Base-by-base conservation (phyloP, 2,113 vertebrate species). In the Nyctibius bracteatus region DNA sequence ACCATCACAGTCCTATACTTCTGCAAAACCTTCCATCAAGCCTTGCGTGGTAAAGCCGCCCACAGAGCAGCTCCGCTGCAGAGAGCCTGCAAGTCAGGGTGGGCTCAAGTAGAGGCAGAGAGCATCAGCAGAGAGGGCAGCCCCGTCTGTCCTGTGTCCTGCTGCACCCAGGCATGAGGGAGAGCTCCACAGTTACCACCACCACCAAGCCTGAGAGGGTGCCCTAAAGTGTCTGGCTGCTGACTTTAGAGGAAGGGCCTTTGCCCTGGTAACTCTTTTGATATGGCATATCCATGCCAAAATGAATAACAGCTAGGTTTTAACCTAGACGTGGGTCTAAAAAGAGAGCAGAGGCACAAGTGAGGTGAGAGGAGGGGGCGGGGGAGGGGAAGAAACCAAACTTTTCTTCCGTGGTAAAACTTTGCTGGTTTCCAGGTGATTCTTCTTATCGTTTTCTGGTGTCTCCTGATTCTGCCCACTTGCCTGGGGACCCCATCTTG, bases 11-110 rank as follows among this genome's bases (percentile, higher is more conserved):
- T 2, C 24, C 68, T 6, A 11, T 3, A 14, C 24, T 72, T 70
- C 57, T 73, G 78, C 79, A 54, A 87, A 87, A 18, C 59, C 25
- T 81, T 55, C 55, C 41, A n/a, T 6, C 39, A 28, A 25, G 55
- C 55, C 0, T 0, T 39, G 59, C 27, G 33, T 58, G 37, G 12
- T 10, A 37, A n/a, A 47, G 65, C 85, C 20, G 17, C 65, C 35
- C 33, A 11, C 22, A 19, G 43, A 49, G 62, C 70, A 61, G 73
- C 49, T 78, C 13, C 25, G 2, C 49, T 35, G 24, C 30, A 77
- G 30, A 23, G 33, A 49, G 4, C 21, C 49, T 12, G 2, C 13
- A n/a, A 37, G 47, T 14, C 73, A 54, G 28, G 0, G 0, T 7
- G 54, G 25, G 68, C 55, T 39, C 19, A 8, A 30, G 71, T 20